phyloP scores from a whole-genome alignment of 2,888 invertebrate genomes.

The Campoplex capitator region DNA sequence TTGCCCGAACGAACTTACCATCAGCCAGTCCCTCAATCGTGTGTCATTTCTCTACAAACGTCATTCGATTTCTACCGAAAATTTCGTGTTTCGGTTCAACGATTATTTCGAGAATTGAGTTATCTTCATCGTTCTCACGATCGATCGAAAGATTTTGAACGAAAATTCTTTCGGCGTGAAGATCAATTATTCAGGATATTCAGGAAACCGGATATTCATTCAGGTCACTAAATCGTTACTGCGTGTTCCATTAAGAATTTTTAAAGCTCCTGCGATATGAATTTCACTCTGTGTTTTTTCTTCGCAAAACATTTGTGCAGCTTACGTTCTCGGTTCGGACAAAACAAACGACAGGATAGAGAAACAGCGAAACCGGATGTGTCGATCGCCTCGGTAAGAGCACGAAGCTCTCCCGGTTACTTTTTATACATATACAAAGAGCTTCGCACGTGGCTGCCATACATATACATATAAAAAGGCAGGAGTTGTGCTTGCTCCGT shows the following conservation, averaged over 20 bases:
- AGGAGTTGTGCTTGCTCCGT: constrained; percentile 30
- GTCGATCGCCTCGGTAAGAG: constrained; percentile 65
- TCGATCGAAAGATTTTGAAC: not conserved
- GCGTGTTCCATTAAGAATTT: not conserved
- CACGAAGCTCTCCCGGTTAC: constrained; percentile 47
- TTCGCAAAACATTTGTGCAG: constrained; percentile 57
- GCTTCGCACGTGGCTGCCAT: constrained; percentile 66
- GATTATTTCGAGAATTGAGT: not conserved
- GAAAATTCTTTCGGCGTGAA: not conserved
- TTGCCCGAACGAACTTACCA: constrained; percentile 6
- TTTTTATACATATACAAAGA: constrained; percentile 53
- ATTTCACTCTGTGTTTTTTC: constrained; percentile 9
- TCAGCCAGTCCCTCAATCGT: not conserved
- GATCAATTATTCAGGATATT: not conserved
- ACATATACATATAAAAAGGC: constrained; percentile 36
- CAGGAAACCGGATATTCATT: not conserved
- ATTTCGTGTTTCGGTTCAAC: not conserved
- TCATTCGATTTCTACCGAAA: not conserved
- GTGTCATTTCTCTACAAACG: not conserved
- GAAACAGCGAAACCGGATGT: constrained; percentile 69
- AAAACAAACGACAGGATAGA: constrained; percentile 7
- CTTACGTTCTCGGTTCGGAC: constrained; percentile 39
- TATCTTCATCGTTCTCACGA: not conserved
- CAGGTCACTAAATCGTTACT: not conserved
- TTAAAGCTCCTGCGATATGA: constrained; percentile 8